A percentile compares a stretch with the other conserved stretches of the same genome.
phyloP scores from a whole-genome alignment of 2,113 vertebrate species.

The Rhombomys opimus region DNA sequence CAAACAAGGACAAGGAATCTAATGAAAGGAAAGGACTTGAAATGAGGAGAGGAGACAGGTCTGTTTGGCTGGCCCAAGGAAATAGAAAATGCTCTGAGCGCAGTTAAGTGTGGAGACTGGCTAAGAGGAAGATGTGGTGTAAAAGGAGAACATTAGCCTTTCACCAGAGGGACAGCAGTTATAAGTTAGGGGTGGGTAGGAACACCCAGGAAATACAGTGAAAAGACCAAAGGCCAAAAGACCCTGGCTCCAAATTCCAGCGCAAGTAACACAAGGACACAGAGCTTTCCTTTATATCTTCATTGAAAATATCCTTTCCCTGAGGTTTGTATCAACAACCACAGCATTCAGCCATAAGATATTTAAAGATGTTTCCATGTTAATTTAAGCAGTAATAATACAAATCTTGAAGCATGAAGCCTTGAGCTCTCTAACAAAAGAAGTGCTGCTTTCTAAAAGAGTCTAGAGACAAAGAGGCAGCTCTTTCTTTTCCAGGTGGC shows the following conservation, averaged over 20 bases:
- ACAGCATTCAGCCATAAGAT: not conserved
- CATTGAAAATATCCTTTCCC: not conserved
- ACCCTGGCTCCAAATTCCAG: not conserved
- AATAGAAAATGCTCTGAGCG: not conserved
- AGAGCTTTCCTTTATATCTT: not conserved
- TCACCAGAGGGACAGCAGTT: not conserved
- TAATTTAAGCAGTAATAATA: not conserved
- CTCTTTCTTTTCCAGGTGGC: not conserved
- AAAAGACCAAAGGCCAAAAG: not conserved
- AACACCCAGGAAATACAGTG: not conserved
- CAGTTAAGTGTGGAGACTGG: not conserved
- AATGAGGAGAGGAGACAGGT: slow-evolving; percentile 14
- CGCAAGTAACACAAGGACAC: not conserved
- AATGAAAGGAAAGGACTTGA: slow-evolving; percentile 4
- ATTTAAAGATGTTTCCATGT: not conserved
- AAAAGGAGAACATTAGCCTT: not conserved
- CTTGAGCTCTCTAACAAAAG: not conserved
- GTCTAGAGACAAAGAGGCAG: not conserved
- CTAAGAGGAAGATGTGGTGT: not conserved
- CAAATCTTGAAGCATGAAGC: not conserved
- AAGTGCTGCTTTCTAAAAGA: not conserved
- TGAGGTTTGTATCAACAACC: not conserved
- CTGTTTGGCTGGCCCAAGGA: not conserved
- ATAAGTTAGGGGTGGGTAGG: not conserved
- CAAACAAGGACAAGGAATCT: not conserved